Evolutionary conservation across 1,140 invertebrate species (phyloP), one percentile per base, ranked within the genome.

Genomic region (Schlechtendalia chinensis): DNA sequence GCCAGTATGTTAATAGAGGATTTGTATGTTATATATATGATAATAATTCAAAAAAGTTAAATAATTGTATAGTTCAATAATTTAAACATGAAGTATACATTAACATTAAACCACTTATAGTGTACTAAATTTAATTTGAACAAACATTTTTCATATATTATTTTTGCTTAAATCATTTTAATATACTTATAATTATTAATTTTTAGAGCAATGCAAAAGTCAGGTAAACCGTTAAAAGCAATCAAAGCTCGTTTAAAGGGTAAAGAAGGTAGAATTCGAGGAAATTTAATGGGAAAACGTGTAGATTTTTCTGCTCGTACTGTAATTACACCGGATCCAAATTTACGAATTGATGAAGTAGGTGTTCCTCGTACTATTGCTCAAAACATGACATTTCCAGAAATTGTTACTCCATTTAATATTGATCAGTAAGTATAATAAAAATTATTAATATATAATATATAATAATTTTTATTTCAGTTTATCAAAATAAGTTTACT

Each of bases 211-310:
- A 96, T 98, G 90, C 98, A 99, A 86, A 99, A 99, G 86, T 98
- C 97, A 0, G 98, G 98, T 0, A 93, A 99, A 86, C 98, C 98
- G 0, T 86, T 99, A 0, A 99, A 99, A 88, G 97, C 98, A 0
- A 91, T 99, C 22, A 99, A 99, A 87, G 92, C 93, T 0, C 88
- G 93, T 67, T 85, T 96, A 17, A 95, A 96, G 84, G 93, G 93
- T 14, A 99, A 99, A 87, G 97, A 99, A 91, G 98, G 98, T 0
- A 89, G 98, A 84, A 98, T 99, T 84, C 89, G 98, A 87, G 98
- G 98, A 84, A 99, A 99, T 86, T 89, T 99, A 83, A 99, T 99
- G 98, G 98, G 98, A 81, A 99, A 99, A 86, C 95, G 98, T 89
- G 98, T 99, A 0, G 98, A 99, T 84, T 99, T 99, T 85, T 99